Percentiles rank a stretch among this genome's conserved stretches.
Evolutionary conservation across 1,140 invertebrate species (phyloP).

Genomic region (Drosophila arizonae): DNA sequence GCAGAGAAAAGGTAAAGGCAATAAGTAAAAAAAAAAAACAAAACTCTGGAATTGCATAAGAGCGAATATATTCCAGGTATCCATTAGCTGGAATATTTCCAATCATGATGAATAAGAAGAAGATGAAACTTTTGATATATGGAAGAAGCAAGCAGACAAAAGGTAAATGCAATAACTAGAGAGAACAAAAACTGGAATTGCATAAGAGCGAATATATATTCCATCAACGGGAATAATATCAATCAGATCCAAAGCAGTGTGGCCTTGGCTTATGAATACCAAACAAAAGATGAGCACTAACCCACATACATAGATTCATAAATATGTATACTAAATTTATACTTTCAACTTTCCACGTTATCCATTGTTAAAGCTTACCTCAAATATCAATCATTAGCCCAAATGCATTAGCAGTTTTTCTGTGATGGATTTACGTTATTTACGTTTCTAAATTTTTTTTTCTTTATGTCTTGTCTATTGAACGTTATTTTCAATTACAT

Average conservation of each 20-base stretch:
- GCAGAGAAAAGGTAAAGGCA: slow-evolving; percentile 6
- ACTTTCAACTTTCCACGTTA: slow-evolving; percentile 9
- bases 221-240: not conserved
- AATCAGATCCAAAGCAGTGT: not conserved
- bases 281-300: slow-evolving; percentile 1
- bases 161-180: too few relatives aligned
- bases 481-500: slow-evolving; percentile 67
- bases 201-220: too few relatives aligned
- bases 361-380: slow-evolving; percentile 43
- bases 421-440: slow-evolving; percentile 32
- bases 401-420: slow-evolving; percentile 33
- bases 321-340: slow-evolving; percentile 4
- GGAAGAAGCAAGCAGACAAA: too few relatives aligned
- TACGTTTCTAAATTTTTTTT: slow-evolving; percentile 17
- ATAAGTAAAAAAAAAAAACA: slow-evolving; percentile 8
- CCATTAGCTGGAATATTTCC: too few relatives aligned
- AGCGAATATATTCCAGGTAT: not conserved
- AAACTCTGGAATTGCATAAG: slow-evolving; percentile 39
- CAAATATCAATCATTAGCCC: slow-evolving; percentile 47
- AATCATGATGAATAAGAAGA: too few relatives aligned
- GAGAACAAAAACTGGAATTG: too few relatives aligned
- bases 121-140: too few relatives aligned
- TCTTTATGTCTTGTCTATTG: slow-evolving; percentile 25
- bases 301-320: not conserved
- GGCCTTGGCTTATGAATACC: not conserved